Conservation (phyloP, 1,140 invertebrate species). For the Brevipalpus yothersi region DNA sequence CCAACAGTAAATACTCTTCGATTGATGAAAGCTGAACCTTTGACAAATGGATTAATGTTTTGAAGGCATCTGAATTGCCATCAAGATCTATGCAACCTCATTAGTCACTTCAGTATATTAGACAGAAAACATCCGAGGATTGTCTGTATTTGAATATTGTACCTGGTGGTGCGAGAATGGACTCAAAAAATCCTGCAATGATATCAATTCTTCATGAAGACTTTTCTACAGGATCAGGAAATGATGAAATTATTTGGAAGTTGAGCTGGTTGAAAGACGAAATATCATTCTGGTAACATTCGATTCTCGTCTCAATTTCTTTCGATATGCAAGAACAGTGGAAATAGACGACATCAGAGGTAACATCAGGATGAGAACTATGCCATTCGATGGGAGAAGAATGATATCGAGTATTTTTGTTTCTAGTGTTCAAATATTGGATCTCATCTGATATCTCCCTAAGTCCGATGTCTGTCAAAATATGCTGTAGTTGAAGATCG, state of each 20-base stretch:
- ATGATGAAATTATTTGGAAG: neutral
- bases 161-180: neutral
- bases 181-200: neutral
- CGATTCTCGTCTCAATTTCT: neutral
- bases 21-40: neutral
- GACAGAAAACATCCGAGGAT: neutral
- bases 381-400: constrained; percentile 32
- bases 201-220: neutral
- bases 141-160: neutral
- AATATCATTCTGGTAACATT: neutral
- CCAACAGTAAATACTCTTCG: neutral
- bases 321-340: neutral
- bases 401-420: constrained; percentile 13
- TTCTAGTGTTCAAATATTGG: too few species aligned
- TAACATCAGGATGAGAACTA: constrained; percentile 34
- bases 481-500: too few species aligned
- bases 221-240: neutral
- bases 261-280: too few species aligned
- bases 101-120: too few species aligned
- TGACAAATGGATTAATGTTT: neutral
- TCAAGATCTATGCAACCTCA: neutral
- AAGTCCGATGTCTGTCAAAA: too few species aligned
- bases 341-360: neutral
- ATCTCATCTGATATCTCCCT: too few species aligned
- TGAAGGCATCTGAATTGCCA: neutral